phyloP scores from a whole-genome alignment of 2,888 invertebrate species.

The Colletes collaris region DNA sequence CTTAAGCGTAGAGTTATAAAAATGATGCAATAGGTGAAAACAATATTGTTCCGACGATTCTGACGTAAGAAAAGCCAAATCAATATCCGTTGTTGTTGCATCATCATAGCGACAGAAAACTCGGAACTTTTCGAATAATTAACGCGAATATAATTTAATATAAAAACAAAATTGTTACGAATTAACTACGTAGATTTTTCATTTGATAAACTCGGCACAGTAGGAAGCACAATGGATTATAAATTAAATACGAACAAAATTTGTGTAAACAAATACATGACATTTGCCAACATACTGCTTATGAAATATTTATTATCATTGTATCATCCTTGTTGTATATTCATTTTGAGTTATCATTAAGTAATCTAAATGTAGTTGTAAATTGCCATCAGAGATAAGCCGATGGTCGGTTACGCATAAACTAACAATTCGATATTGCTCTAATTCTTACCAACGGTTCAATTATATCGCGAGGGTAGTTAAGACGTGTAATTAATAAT shows the following conservation, averaged over 20 bases:
- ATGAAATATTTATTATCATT: conserved; percentile 16
- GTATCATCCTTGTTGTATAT: conserved; percentile 6
- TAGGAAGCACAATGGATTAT: no score
- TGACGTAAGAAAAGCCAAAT: conserved; percentile 14
- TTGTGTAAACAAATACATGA: background rate
- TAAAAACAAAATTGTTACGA: no score
- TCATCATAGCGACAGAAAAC: conserved; percentile 9
- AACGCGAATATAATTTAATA: no score
- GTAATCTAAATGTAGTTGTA: background rate
- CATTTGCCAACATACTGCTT: background rate
- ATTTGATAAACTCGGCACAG: no score
- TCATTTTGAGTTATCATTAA: background rate
- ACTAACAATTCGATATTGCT: background rate
- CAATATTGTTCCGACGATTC: conserved; percentile 1
- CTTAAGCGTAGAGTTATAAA: background rate
- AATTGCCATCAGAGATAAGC: conserved; percentile 13
- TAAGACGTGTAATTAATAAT: background rate
- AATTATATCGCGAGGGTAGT: background rate
- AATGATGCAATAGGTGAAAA: conserved; percentile 19
- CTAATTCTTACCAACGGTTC: background rate
- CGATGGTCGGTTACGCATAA: background rate
- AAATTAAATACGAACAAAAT: background rate
- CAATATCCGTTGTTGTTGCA: conserved; percentile 24
- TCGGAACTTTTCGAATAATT: background rate
- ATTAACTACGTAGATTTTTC: no score